Base-by-base conservation (phyloP, 92 coral and sea anemone species). In the Phenganax subtilis region DNA sequence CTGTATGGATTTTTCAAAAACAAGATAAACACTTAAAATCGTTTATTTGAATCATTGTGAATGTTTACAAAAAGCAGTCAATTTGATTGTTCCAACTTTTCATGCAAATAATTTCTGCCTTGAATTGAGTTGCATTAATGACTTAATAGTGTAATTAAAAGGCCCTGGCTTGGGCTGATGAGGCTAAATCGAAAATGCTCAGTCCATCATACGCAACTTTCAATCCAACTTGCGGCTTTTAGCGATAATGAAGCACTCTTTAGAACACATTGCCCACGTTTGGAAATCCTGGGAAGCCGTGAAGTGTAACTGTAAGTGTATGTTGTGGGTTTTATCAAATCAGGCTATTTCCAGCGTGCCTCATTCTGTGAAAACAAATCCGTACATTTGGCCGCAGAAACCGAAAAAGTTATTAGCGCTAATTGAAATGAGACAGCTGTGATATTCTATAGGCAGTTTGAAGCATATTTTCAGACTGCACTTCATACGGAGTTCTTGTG, bases 131-230 rank as follows among this genome's bases (percentile, higher is more conserved):
- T 9, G 80, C 64, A 27, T 75, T 54, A 17, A 14, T 0, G 9
- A 66, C 80, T 75, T 75, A 55, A 75, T 56, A 12, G 52, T 75
- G 37, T 75, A 55, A 75, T 17, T 17, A 17, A 31, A 56, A 58
- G 80, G 61, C 63, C 63, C 64, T 56, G 0, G 52, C 2, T 10
- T 55, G 0, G 31, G 80, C 57, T 57, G 27, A 20, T 57, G 80
- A 75, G 51, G 16, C 80, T 56, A 28, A 75, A 75, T 75, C 80
- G 80, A 75, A n/a, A 55, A 75, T 75, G 80, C 80, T 75, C 55
- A 75, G 80, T 75, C 55, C 60, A 55, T 54, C 55, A 58, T 75
- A 51, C 55, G 80, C 80, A 75, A 16, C 55, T 54, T 57, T 25
- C 80, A 75, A 75, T 55, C 30, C n/a, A 30, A 31, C 57, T 75